phyloP scores from a whole-genome alignment of 2,888 invertebrate species.

The Polydrusus pterygomalis region DNA sequence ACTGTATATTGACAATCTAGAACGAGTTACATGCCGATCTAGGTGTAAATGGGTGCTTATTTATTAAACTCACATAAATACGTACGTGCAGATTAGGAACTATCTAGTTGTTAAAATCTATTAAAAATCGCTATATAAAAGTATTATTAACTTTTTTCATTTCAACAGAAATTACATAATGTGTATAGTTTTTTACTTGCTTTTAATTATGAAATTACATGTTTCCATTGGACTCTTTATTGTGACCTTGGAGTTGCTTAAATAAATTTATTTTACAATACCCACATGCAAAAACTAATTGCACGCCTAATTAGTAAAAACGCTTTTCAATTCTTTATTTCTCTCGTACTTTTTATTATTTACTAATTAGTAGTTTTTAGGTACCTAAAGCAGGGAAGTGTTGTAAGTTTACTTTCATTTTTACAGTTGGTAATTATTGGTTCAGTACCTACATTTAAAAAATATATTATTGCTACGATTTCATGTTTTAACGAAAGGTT shows the following conservation, averaged over 20 bases:
- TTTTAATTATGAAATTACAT: constrained; percentile 50
- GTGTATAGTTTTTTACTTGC: constrained; percentile 47
- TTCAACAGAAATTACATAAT: constrained; percentile 50
- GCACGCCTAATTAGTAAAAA: constrained; percentile 44
- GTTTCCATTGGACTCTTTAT: constrained; percentile 49
- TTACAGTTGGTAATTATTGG: constrained; percentile 6
- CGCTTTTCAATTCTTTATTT: constrained; percentile 42
- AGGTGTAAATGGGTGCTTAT: neutral
- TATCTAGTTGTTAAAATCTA: constrained; percentile 18
- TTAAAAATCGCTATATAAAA: constrained; percentile 19
- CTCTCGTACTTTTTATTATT: constrained; percentile 23
- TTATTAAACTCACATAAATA: constrained; percentile 32
- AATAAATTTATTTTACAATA: constrained; percentile 52
- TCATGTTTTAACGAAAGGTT: neutral
- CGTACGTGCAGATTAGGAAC: constrained; percentile 4
- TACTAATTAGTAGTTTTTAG: constrained; percentile 15
- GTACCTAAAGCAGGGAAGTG: constrained; percentile 15
- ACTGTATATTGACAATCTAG: no score
- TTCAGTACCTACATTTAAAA: constrained; percentile 10
- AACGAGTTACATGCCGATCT: no score
- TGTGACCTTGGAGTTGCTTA: constrained; percentile 50
- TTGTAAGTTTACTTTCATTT: constrained; percentile 31
- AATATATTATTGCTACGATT: neutral
- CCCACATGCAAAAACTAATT: constrained; percentile 51
- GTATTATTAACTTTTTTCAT: constrained; percentile 40